Conservation (phyloP, 2,888 invertebrate genomes). For the Mactromeris polynyma region DNA sequence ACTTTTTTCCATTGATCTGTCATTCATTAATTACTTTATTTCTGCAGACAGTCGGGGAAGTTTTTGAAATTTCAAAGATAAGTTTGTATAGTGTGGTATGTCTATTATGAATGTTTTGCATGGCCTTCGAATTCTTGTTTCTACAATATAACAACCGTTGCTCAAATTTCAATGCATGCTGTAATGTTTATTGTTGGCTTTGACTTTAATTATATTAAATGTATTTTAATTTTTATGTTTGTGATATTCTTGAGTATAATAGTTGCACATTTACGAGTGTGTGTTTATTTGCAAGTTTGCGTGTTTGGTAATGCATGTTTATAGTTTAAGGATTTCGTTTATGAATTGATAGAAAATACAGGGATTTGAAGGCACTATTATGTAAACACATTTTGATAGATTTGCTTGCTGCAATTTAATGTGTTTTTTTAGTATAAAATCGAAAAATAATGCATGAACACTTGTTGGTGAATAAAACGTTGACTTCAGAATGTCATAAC, state of each 20-base stretch:
- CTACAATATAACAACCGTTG: too few relatives aligned
- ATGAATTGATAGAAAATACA: not conserved
- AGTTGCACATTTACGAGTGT: not conserved
- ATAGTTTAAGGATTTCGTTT: not conserved
- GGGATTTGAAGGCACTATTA: not conserved
- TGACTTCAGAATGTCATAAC: not conserved
- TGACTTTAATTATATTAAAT: conserved; percentile 23
- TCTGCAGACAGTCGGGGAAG: not conserved
- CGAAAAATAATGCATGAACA: not conserved
- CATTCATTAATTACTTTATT: not conserved
- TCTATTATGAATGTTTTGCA: not conserved
- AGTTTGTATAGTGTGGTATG: not conserved
- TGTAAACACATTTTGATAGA: not conserved
- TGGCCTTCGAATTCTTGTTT: too few relatives aligned
- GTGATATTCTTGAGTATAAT: not conserved
- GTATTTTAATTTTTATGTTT: not conserved
- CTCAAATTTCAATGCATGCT: conserved; percentile 8
- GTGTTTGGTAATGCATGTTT: not conserved
- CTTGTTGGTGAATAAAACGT: too few relatives aligned
- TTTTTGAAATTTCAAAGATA: not conserved
- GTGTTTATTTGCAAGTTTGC: not conserved
- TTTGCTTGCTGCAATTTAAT: not conserved
- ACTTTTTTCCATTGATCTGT: not conserved
- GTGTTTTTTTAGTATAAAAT: too few relatives aligned
- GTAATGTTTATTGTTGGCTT: conserved; percentile 23